Evolutionary conservation across 2,797 vertebrate genomes (phyloP).

Genomic region (Eulemur albifrons): DNA sequence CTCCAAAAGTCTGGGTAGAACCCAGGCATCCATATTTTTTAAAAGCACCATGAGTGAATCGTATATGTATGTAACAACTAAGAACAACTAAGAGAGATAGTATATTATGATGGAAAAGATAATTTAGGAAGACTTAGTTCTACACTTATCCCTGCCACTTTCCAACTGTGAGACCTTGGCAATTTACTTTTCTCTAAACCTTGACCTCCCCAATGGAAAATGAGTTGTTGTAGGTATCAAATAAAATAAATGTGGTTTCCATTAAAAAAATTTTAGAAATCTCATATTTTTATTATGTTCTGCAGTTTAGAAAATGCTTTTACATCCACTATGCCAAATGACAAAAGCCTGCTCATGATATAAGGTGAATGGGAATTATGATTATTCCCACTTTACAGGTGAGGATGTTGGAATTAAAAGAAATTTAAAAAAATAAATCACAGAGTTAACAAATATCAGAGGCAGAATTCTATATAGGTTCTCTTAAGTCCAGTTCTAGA

Average conservation of each 20-base stretch:
- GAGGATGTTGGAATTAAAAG: not conserved
- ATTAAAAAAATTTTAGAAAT: not conserved
- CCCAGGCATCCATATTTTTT: not conserved
- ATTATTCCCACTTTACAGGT: constrained; percentile 21
- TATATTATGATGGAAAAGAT: not conserved
- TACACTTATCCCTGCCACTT: not conserved
- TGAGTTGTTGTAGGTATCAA: not conserved
- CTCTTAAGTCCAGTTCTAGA: not conserved
- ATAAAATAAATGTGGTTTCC: constrained; percentile 29
- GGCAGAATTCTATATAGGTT: not conserved
- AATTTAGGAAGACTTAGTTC: constrained; percentile 8
- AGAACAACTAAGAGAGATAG: constrained; percentile 7
- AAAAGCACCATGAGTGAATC: not conserved
- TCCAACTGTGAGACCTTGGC: constrained; percentile 4
- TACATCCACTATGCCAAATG: not conserved
- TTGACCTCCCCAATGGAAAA: constrained; percentile 1
- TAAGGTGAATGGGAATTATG: not conserved
- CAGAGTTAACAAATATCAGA: constrained; percentile 19
- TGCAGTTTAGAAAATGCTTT: constrained; percentile 44
- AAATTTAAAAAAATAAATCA: not conserved
- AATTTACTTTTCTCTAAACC: constrained; percentile 39
- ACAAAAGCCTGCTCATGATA: constrained; percentile 1
- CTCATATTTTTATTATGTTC: not conserved
- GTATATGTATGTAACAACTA: not conserved
- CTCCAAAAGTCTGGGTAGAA: not conserved